Percentiles rank a stretch among this genome's conserved stretches.
phyloP scores from a whole-genome alignment of 2,888 invertebrate species.

The Chrysotoxum bicinctum region DNA sequence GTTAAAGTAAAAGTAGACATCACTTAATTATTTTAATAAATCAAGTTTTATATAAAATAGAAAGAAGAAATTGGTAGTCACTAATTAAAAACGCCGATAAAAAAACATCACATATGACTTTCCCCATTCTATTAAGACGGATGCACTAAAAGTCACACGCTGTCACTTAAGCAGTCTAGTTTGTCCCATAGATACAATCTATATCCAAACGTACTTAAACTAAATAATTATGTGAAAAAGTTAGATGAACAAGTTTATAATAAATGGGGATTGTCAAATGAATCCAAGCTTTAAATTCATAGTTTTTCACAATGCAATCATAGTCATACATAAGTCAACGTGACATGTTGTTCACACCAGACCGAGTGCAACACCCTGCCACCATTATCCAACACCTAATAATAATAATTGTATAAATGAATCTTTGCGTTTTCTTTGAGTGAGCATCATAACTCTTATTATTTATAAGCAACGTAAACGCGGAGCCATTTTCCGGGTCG shows the following conservation, averaged over 20 bases:
- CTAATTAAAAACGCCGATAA: not conserved
- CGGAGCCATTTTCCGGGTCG: slow-evolving; percentile 54
- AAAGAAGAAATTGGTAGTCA: not conserved
- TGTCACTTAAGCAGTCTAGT: not conserved
- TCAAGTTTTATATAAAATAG: slow-evolving; percentile 14
- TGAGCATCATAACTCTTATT: slow-evolving; percentile 25
- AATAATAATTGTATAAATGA: not conserved
- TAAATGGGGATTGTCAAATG: slow-evolving; percentile 31
- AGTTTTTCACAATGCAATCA: not conserved
- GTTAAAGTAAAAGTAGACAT: slow-evolving; percentile 43
- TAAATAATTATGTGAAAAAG: not conserved
- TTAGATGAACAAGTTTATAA: not conserved
- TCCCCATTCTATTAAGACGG: slow-evolving; percentile 36
- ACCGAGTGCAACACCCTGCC: not conserved
- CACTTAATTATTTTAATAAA: not conserved
- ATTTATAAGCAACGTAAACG: slow-evolving; percentile 31
- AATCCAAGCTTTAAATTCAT: not conserved
- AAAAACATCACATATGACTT: slow-evolving; percentile 22
- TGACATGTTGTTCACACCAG: slow-evolving; percentile 22
- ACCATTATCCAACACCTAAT: slow-evolving; percentile 6
- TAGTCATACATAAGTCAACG: not conserved
- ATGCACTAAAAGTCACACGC: slow-evolving; percentile 27
- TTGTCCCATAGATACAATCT: not conserved
- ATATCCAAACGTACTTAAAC: not conserved
- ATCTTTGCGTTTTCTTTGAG: slow-evolving; percentile 13